Evolutionary conservation across 2,888 invertebrate genomes (phyloP).

Genomic region (Hydropsyche betteni): DNA sequence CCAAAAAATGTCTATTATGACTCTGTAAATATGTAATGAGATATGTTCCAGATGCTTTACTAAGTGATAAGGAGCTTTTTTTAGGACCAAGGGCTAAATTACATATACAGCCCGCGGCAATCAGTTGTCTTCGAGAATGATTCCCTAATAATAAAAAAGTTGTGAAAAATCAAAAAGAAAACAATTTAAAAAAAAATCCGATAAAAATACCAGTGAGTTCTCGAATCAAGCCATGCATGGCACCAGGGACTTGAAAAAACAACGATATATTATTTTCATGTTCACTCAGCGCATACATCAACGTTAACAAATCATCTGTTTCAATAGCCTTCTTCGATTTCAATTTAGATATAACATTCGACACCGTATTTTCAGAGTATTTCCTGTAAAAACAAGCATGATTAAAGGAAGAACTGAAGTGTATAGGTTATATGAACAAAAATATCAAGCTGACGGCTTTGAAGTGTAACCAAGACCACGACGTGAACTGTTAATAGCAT

Average conservation of each 20-base stretch:
- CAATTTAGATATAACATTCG: slow-evolving; percentile 57
- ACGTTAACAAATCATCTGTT: slow-evolving; percentile 55
- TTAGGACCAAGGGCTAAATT: slow-evolving; percentile 66
- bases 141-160: slow-evolving; percentile 55
- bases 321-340: slow-evolving; percentile 57
- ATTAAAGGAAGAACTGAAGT: slow-evolving; percentile 5
- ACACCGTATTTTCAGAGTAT: slow-evolving; percentile 51
- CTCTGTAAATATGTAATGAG: slow-evolving; percentile 58
- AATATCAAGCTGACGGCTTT: neutral
- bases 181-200: slow-evolving; percentile 2
- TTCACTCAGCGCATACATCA: slow-evolving; percentile 61
- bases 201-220: slow-evolving; percentile 62
- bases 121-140: slow-evolving; percentile 63
- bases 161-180: neutral
- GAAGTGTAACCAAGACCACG: slow-evolving; percentile 27
- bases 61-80: slow-evolving; percentile 59
- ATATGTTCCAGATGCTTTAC: slow-evolving; percentile 64
- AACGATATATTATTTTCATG: slow-evolving; percentile 57
- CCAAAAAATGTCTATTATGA: slow-evolving; percentile 54
- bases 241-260: slow-evolving; percentile 59
- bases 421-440: neutral
- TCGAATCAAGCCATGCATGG: slow-evolving; percentile 63
- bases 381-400: slow-evolving; percentile 29
- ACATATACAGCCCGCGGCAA: slow-evolving; percentile 66
- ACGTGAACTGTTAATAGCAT: slow-evolving; percentile 21